Conservation (phyloP, 2,113 vertebrate genomes). For the Cebidichthys violaceus region DNA sequence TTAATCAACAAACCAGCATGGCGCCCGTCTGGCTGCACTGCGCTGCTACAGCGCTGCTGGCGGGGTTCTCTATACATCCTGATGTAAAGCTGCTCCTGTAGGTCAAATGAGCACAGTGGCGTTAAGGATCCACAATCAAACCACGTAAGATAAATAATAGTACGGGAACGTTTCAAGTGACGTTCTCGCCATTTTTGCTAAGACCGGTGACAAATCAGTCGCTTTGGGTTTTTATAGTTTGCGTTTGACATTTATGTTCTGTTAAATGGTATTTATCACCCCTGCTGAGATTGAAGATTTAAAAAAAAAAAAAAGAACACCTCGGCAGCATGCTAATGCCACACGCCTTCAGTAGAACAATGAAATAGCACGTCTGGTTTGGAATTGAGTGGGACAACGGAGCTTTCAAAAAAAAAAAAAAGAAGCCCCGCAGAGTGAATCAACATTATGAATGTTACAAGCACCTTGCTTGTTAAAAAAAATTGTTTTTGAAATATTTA, state of each 20-base stretch:
- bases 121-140: constrained; percentile 19
- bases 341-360: neutral
- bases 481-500: neutral
- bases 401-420: neutral
- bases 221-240: constrained; percentile 16
- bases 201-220: constrained; percentile 34
- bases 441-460: neutral
- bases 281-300: constrained; percentile 23
- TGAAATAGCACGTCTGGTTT: constrained; percentile 9
- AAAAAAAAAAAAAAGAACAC: constrained; percentile 52
- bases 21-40: constrained; percentile 41
- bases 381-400: neutral
- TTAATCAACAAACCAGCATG: constrained; percentile 58
- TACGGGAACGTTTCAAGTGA: constrained; percentile 32
- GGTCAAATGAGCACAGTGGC: constrained; percentile 16
- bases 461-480: neutral
- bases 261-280: constrained; percentile 49
- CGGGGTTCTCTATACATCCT: neutral
- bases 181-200: constrained; percentile 47
- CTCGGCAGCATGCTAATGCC: constrained; percentile 41
- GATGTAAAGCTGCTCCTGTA: constrained; percentile 33
- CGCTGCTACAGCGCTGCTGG: constrained; percentile 9
- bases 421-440: neutral
- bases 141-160: constrained; percentile 24
- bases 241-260: constrained; percentile 65